Evolutionary conservation across 2,797 vertebrate species (phyloP).

Genomic region (Malacoctenus gilli): DNA sequence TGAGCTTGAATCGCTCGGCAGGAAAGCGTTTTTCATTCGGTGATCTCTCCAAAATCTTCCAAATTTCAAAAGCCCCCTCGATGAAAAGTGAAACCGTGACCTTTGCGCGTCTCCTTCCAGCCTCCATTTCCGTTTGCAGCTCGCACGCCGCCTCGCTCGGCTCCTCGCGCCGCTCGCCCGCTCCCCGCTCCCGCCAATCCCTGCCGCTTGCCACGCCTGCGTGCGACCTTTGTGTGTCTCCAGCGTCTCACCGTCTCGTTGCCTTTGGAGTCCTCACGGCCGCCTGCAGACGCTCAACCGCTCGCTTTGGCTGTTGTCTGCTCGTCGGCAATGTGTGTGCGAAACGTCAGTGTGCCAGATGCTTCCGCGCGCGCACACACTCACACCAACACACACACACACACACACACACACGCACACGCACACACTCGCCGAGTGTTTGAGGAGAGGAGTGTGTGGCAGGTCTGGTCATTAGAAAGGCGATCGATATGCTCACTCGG

Average conservation of each 20-base stretch:
- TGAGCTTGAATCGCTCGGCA: too few species aligned
- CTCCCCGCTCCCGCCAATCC: conserved; percentile 2
- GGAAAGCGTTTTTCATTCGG: not conserved
- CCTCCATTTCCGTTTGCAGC: conserved; percentile 20
- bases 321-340: conserved; percentile 6
- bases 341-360: conserved; percentile 18
- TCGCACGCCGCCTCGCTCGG: conserved; percentile 8
- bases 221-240: conserved; percentile 20
- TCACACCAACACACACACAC: conserved; percentile 1
- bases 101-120: conserved; percentile 25
- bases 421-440: conserved; percentile 18
- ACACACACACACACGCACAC: conserved; percentile 3
- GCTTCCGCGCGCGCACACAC: conserved; percentile 1
- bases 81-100: conserved; percentile 45
- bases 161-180: not conserved
- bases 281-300: conserved; percentile 21
- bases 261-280: conserved; percentile 6
- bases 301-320: conserved; percentile 31
- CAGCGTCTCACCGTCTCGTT: conserved; percentile 1
- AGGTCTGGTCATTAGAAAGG: conserved; percentile 64
- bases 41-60: not conserved
- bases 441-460: conserved; percentile 43
- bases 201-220: conserved; percentile 5
- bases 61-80: not conserved
- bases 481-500: conserved; percentile 64